These are phyloP conservation scores for Torymus auratus DNA, from an alignment of 2,888 invertebrate genomes.

Conservation along the genomic window DNA sequence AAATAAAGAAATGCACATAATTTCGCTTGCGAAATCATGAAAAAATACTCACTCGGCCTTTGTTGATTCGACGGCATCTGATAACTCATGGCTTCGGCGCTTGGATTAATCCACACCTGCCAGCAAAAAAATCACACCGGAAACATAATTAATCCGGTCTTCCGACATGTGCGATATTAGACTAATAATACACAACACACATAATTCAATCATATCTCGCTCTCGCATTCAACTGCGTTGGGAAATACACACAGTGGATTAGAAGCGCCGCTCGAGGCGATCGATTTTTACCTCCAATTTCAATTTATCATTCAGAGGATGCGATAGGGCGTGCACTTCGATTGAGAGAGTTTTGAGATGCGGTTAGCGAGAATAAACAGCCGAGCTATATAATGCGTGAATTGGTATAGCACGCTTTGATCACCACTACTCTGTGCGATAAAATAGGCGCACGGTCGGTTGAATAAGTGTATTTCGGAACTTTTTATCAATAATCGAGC, in stretches of 20 bases:
- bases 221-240: too few species aligned
- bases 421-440: too few species aligned
- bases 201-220: too few species aligned
- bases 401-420: too few species aligned
- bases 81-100: constrained; percentile 89
- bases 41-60: constrained; percentile 86
- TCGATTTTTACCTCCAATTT: constrained; percentile 19
- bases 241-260: too few species aligned
- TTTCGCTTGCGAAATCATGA: background rate
- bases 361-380: too few species aligned
- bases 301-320: constrained; percentile 34
- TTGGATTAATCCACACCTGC: constrained; percentile 63
- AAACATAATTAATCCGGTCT: constrained; percentile 1
- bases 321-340: background rate
- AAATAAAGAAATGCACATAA: background rate
- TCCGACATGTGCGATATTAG: background rate
- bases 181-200: background rate
- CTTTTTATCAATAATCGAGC: too few species aligned
- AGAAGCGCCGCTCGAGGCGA: too few species aligned
- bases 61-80: constrained; percentile 88
- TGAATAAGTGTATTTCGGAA: too few species aligned
- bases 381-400: too few species aligned
- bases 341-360: background rate
- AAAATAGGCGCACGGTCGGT: too few species aligned
- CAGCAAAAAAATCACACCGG: constrained; percentile 5